Conservation (phyloP, 2,113 vertebrate species). For the Eudyptes chrysolophus region DNA sequence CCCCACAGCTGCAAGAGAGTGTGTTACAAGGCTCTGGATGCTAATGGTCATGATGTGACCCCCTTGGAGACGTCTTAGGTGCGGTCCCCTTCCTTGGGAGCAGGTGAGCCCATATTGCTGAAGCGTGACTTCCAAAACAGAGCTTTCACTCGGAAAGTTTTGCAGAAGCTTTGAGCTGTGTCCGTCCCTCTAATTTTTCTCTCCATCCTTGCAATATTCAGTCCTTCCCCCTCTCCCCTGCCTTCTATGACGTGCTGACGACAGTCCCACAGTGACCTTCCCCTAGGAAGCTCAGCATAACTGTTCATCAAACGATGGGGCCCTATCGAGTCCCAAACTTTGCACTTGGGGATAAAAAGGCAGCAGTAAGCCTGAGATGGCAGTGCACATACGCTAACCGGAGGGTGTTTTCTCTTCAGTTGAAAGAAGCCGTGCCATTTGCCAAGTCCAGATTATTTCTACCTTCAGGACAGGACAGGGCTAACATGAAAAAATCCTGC, state of each 20-base stretch:
- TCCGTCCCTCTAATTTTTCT: neutral
- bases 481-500: neutral
- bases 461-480: neutral
- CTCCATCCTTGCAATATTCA: neutral
- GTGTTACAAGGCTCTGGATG: neutral
- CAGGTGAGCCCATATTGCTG: neutral
- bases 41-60: neutral
- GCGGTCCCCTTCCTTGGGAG: neutral
- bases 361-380: neutral
- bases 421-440: neutral
- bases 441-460: conserved; percentile 1
- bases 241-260: neutral
- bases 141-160: neutral
- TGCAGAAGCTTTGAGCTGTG: neutral
- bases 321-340: neutral
- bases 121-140: neutral
- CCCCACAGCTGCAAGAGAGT: neutral
- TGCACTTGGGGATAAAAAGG: neutral
- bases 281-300: neutral
- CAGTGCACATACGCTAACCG: neutral
- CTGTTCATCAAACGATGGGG: neutral
- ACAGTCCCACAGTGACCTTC: neutral
- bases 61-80: neutral
- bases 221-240: neutral
- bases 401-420: neutral